Evolutionary conservation across 2,888 invertebrate species (phyloP), one percentile per base, ranked within the genome.

Genomic region (Teleogryllus oceanicus): DNA sequence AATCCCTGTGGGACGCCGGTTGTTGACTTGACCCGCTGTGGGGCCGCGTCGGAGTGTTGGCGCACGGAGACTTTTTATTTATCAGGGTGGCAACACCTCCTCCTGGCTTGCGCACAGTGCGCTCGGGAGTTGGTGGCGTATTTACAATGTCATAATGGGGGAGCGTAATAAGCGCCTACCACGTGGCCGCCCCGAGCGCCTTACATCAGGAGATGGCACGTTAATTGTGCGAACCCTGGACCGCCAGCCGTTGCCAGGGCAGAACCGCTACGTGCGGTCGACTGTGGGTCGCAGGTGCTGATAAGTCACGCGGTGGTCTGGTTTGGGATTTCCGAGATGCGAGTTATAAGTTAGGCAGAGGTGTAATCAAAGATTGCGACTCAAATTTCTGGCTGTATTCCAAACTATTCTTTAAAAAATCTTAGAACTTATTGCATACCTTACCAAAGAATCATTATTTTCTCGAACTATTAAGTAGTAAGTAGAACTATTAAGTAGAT

Each of bases 111-210:
- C 37, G 37, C 37, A 8, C 37, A 37, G 62, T 13, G 62, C 13
- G 62, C 62, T 62, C n/a, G 62, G 62, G n/a, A 62, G 62, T 62
- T n/a, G 16, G 16, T 62, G 13, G 13, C 16, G 62, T 18, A 62
- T 62, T 62, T 62, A 62, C 62, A 62, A 62, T 62, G 62, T 62
- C 62, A 62, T 62, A 62, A 62, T 62, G 62, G n/a, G 16, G 16
- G 62, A 62, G n/a, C n/a, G 62, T 62, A 62, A 62, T 62, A 62
- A 62, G 62, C 62, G n/a, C 16, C 62, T 62, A 62, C 62, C 62
- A 18, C n/a, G 62, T n/a, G 62, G 16, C 16, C 13, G 62, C 62
- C n/a, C n/a, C 62, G 62, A 13, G n/a, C 37, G n/a, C n/a, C 13
- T 11, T 62, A 13, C 62, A 62, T 62, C 62, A 62, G n/a, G 62